Conservation (phyloP, 2,888 invertebrate species). For the Macrosiphum euphorbiae region DNA sequence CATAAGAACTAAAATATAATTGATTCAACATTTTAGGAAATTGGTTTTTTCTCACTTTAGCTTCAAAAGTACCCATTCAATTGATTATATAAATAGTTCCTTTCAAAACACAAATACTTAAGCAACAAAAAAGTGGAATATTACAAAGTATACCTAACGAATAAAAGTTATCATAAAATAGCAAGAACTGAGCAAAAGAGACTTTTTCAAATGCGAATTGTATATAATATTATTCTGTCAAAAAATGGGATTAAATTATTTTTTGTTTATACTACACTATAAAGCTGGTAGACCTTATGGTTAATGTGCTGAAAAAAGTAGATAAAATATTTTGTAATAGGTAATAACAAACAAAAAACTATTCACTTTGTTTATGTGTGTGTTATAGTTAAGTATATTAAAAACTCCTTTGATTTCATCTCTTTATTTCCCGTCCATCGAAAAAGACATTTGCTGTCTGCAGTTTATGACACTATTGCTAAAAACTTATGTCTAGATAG, state of each 20-base stretch:
- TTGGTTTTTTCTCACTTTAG: background rate
- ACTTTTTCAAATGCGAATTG: background rate
- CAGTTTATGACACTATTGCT: background rate
- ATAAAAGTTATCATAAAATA: background rate
- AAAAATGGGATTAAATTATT: constrained; percentile 13
- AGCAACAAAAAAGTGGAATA: background rate
- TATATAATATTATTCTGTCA: background rate
- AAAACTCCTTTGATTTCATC: background rate
- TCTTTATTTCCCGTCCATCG: background rate
- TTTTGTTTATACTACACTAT: background rate
- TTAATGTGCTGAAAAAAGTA: constrained; percentile 33
- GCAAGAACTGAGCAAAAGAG: background rate
- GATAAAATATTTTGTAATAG: background rate
- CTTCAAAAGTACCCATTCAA: background rate
- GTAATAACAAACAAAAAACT: background rate
- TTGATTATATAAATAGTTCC: background rate
- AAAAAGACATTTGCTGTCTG: background rate
- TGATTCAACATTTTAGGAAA: background rate
- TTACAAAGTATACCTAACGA: background rate
- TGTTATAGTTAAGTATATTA: background rate
- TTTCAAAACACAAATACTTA: background rate
- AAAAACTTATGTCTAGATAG: background rate
- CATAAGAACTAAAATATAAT: background rate
- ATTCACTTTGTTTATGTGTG: background rate
- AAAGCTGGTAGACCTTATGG: background rate